Base-by-base conservation (phyloP, 2,888 invertebrate species). In the Coronaproctus castanopsis region DNA sequence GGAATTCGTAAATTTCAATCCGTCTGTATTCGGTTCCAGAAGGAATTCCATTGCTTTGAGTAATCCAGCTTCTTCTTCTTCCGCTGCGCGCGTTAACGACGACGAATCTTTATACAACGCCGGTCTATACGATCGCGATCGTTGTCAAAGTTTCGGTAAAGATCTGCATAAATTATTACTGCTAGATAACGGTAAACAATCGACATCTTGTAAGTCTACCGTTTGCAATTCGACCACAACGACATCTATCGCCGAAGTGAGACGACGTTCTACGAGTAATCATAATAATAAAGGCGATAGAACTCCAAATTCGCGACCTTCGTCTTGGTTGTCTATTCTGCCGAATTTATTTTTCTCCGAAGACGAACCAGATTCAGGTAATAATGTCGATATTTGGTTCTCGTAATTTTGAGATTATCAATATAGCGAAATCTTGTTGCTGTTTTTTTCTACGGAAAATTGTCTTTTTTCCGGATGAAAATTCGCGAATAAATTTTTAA, bases 1-100 rank as follows among this genome's bases (percentile, higher is more conserved):
- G 71, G 69, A 71, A 64, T 72, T 71, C 65, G 69, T 71, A 57
- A 71, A 70, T 63, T 71, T 71, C 65, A 71, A 69, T 60, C 69
- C 70, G 14, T 5, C 36, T 14, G 14, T 36, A 14, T 36, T 36
- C 36, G 36, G 36, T 14, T 36, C 36, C 36, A 36, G 66, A 64
- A 48, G 66, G 61, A 50, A 61, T 18, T 50, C 59, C 54, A 52
- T 57, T 48, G 36, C 36, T 36, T 14, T 36, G 36, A 36, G 36
- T 14, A 36, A 36, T 36, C 36, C 36, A 14, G 36, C 14, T 14
- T 8, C 8, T 14, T n/a, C n/a, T n/a, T n/a, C n/a, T n/a, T n/a
- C n/a, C n/a, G n/a, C n/a, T n/a, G n/a, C n/a, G n/a, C n/a, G n/a
- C n/a, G n/a, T n/a, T n/a, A 14, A 14, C 36, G 5, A 8, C 8